phyloP scores from a whole-genome alignment of 2,113 vertebrate genomes.

The Pterocles orientalis region DNA sequence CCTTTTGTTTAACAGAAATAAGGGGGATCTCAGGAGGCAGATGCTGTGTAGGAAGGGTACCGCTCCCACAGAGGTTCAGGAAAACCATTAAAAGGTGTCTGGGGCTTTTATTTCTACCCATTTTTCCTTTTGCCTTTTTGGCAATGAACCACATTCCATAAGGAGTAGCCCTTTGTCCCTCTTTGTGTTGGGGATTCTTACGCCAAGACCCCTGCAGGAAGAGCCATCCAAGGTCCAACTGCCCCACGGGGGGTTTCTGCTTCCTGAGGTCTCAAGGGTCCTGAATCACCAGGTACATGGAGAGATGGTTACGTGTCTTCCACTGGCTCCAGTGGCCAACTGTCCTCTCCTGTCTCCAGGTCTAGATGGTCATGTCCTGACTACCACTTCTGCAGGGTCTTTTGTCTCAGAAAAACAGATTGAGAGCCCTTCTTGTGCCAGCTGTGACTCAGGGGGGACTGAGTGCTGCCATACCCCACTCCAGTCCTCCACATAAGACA shows the following conservation, averaged over 20 bases:
- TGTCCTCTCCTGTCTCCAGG: neutral
- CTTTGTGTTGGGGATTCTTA: neutral
- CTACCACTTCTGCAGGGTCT: neutral
- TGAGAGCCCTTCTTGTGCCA: neutral
- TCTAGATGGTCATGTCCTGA: neutral
- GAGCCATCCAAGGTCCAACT: neutral
- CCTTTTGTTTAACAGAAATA: neutral
- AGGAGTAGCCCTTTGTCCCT: neutral
- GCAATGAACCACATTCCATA: neutral
- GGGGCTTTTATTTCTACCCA: neutral
- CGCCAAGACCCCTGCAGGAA: neutral
- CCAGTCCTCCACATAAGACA: neutral
- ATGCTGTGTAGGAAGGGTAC: neutral
- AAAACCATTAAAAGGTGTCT: neutral
- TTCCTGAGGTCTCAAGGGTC: neutral
- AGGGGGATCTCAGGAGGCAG: neutral
- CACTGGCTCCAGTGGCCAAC: neutral
- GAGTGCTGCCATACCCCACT: accelerated
- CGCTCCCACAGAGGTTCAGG: neutral
- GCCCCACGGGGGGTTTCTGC: accelerated
- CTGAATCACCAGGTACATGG: neutral
- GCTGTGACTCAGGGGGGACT: neutral
- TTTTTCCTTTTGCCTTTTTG: neutral
- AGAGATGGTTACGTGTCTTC: neutral
- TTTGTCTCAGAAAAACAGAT: neutral